Evolutionary conservation across 2,797 vertebrate species (phyloP), one percentile per base, ranked within the genome.

Genomic region (Sus cebifrons): DNA sequence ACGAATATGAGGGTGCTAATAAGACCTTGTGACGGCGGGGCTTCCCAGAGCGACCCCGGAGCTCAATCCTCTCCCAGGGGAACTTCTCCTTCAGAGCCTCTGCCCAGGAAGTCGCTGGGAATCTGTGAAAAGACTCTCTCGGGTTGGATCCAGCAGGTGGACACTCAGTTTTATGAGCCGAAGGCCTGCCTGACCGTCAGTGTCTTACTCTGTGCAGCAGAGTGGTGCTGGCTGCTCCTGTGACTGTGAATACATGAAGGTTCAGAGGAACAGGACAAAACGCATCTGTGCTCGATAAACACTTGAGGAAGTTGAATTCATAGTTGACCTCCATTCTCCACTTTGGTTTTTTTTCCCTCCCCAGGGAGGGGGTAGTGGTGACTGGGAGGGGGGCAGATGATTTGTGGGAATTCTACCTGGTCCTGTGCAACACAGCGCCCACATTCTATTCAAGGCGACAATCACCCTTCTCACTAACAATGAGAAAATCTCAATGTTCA

Each of bases 211-310:
- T 36, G 60, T 27, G 11, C 1, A 1, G 6, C 1, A 1, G 5
- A n/a, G 0, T 0, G 52, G 54, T 73, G 16, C 21, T 0, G 0
- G 14, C 4, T 17, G 2, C 1, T 56, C 44, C 25, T 0, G 2
- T 5, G 18, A n/a, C 40, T 20, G 25, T 17, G 65, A 65, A 36
- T 3, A 4, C 6, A 32, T 23, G 52, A 40, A 14, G 0, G 8
- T 9, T 3, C 3, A 23, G 62, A 56, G 18, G 27, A 44, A 23
- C 1, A 58, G 75, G 23, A 44, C 27, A 5, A 11, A n/a, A 16
- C 54, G 40, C 64, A 11, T 16, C 27, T 58, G 62, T 15, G 23
- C 67, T 74, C 23, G 52, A 65, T 6, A 65, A 64, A 20, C 11
- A 27, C 17, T 29, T 6, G 12, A 21, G 3, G 73, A 58, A 10